Percentiles rank a stretch among this genome's conserved stretches.
These are phyloP conservation scores for Creontiades dilutus DNA, from an alignment of 2,888 invertebrate genomes.

Conservation along the genomic window DNA sequence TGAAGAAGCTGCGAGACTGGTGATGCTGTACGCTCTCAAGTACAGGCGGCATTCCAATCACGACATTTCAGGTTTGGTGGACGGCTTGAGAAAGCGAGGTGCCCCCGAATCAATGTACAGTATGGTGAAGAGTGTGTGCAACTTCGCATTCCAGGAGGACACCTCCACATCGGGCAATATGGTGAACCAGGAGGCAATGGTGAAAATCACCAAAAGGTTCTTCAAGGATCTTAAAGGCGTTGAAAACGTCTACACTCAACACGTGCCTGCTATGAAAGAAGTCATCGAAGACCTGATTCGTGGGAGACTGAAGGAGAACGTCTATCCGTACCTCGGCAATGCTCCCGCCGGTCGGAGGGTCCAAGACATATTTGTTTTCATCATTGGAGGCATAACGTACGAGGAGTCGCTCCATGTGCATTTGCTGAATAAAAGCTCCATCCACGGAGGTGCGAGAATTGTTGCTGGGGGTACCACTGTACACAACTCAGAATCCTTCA, in stretches of 20 bases:
- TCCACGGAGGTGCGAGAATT: slow-evolving; percentile 86
- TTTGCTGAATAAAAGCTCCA: slow-evolving; percentile 85
- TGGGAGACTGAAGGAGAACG: slow-evolving; percentile 91
- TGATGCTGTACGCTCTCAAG: slow-evolving; percentile 94
- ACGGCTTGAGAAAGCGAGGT: slow-evolving; percentile 82
- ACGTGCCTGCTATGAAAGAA: slow-evolving; percentile 94
- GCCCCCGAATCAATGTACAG: slow-evolving; percentile 68
- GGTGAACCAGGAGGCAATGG: slow-evolving; percentile 85
- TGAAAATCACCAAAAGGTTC: slow-evolving; percentile 91
- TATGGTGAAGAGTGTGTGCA: slow-evolving; percentile 63
- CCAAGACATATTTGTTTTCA: slow-evolving; percentile 96
- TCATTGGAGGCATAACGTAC: slow-evolving; percentile 97
- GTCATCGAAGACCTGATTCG: slow-evolving; percentile 94
- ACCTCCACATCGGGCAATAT: slow-evolving; percentile 76
- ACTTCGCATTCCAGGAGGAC: slow-evolving; percentile 62
- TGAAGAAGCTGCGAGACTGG: slow-evolving; percentile 91
- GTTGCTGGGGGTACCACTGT: slow-evolving; percentile 95
- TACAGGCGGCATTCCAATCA: slow-evolving; percentile 95
- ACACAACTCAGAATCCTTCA: slow-evolving; percentile 91
- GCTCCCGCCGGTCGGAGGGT: slow-evolving; percentile 80
- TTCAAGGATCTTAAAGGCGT: slow-evolving; percentile 92
- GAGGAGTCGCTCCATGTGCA: slow-evolving; percentile 95
- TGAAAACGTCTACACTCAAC: slow-evolving; percentile 99
- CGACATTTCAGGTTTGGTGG: slow-evolving; percentile 87
- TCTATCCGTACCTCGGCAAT: slow-evolving; percentile 89